Evolutionary conservation across 30 jellyfish, hydroid and myxozoan genomes (phyloP), one percentile per base, ranked within the genome.

Genomic region (Pelagia noctiluca): DNA sequence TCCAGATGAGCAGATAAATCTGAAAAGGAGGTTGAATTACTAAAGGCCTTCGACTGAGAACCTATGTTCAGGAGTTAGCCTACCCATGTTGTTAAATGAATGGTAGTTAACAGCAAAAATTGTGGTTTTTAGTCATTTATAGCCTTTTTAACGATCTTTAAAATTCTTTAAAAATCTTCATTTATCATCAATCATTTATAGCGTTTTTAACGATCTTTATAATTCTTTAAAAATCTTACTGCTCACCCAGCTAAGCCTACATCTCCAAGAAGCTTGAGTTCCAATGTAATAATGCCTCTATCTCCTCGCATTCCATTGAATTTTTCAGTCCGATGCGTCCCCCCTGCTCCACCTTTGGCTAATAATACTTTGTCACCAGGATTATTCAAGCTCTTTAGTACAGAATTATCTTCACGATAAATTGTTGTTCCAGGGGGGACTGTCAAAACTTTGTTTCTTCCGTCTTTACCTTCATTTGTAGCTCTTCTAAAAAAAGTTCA

Each of bases 311-410:
- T 49, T 30, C 98, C 98, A 61, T 85, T 76, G 57, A 85, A 91
- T 21, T 70, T 71, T 0, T 69, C 48, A 1, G 89, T 78, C 54
- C 52, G 70, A 19, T 94, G 90, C 22, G 96, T 79, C 53, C 98
- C 98, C 42, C 98, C 98, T n/a, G 38, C 65, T 2, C 98, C 98
- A 65, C 98, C 98, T 50, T 85, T 91, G 50, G 89, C 96, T 19
- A 75, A 65, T 31, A 63, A 3, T 31, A 85, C 52, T 31, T 23
- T 35, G 22, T 91, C 85, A 2, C 90, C 90, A 49, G 31, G 19
- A 7, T 38, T 36, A 35, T 80, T 69, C 74, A 91, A 24, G 35
- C 85, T 96, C 23, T 46, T 63, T 3, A 91, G 83, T 24, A 91
- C 76, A 25, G 42, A 60, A 21, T 84, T 75, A n/a, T 83, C 77